These are phyloP conservation scores for Pristionchus maxplancki DNA, from an alignment of 2,888 invertebrate species.

Conservation along the genomic window DNA sequence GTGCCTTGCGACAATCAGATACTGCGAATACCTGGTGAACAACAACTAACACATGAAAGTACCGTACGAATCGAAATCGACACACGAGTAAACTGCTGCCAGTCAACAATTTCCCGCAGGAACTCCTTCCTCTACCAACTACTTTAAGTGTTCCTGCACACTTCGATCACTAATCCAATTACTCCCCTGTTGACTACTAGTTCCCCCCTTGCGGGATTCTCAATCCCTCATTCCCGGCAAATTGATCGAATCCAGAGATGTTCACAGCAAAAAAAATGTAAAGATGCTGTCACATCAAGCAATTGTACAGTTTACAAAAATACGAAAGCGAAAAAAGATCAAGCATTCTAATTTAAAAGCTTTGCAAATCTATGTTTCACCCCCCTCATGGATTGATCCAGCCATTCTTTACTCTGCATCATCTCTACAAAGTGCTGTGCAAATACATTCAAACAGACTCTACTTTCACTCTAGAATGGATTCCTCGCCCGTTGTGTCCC, in stretches of 20 bases:
- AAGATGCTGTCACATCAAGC: too few species aligned
- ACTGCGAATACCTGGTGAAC: neutral
- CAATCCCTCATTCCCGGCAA: neutral
- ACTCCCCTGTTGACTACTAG: neutral
- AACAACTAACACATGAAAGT: neutral
- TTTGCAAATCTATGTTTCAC: neutral
- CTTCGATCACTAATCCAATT: constrained; percentile 35
- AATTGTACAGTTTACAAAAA: neutral
- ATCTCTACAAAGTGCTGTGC: constrained; percentile 21
- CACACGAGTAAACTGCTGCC: neutral
- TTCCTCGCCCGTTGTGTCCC: constrained; percentile 11
- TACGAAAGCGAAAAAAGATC: neutral
- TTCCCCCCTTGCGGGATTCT: neutral
- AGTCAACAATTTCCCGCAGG: neutral
- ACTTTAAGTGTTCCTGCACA: neutral
- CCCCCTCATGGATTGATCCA: neutral
- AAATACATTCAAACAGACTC: constrained; percentile 20
- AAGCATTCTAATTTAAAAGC: neutral
- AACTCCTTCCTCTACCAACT: neutral
- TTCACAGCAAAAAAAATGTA: neutral
- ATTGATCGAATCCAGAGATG: constrained; percentile 26
- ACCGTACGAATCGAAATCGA: neutral
- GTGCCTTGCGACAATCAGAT: neutral
- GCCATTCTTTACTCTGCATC: neutral
- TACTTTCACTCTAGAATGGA: constrained; percentile 35